Evolutionary conservation across 2,797 vertebrate genomes (phyloP).

Genomic region (Macropodus opercularis): DNA sequence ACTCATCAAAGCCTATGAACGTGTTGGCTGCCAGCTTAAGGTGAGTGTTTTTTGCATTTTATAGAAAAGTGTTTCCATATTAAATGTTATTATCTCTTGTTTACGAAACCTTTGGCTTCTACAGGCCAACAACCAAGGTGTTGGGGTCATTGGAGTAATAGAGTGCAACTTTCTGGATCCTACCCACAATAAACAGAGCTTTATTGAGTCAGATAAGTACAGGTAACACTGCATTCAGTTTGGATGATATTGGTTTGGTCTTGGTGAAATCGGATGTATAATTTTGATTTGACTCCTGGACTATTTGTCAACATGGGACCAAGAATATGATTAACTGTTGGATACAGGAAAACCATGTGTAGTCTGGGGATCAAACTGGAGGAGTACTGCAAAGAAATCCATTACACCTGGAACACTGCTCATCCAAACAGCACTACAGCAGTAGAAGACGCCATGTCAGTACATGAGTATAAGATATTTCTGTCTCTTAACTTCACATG

Average conservation of each 20-base stretch:
- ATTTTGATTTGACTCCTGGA: neutral
- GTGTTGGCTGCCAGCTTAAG: conserved; percentile 91
- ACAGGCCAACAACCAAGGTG: conserved; percentile 90
- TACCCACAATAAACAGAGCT: conserved; percentile 98
- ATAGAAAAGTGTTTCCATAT: neutral
- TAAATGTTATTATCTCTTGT: neutral
- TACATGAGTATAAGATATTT: conserved; percentile 26
- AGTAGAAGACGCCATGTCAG: conserved; percentile 83
- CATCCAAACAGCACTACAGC: conserved; percentile 73
- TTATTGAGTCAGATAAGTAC: conserved; percentile 93
- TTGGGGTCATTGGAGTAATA: conserved; percentile 93
- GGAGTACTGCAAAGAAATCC: conserved; percentile 93
- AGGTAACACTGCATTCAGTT: conserved; percentile 79
- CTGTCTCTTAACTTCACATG: neutral
- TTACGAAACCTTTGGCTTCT: neutral
- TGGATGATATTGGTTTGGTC: neutral
- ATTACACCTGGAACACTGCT: conserved; percentile 74
- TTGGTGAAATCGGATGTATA: no score
- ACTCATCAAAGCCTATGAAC: conserved; percentile 95
- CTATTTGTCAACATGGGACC: neutral
- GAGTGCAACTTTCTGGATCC: conserved; percentile 94
- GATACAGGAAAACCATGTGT: conserved; percentile 85
- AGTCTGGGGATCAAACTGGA: conserved; percentile 89
- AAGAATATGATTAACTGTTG: conserved; percentile 14
- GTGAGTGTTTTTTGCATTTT: conserved; percentile 66